phyloP scores from a whole-genome alignment of 1,140 invertebrate genomes.

The Drosophila arawakana region DNA sequence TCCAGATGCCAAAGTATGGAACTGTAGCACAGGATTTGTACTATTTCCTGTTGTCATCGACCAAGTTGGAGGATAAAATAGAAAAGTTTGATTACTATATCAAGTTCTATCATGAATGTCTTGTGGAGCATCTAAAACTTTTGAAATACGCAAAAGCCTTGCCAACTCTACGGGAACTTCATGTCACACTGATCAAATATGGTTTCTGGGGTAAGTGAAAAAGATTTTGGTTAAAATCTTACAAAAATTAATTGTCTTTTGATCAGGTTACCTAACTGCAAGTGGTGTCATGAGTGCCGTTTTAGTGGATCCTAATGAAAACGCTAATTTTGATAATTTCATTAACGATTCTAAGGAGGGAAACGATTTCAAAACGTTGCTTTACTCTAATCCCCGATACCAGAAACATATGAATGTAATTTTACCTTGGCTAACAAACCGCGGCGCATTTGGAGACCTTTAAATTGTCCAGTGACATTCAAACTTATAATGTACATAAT shows the following conservation, averaged over 20 bases:
- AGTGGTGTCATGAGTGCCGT: conserved; percentile 72
- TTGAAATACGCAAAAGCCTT: conserved; percentile 62
- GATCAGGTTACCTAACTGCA: conserved; percentile 52
- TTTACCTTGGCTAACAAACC: conserved; percentile 70
- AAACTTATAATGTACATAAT: not conserved
- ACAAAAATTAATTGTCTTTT: not conserved
- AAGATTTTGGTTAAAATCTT: not conserved
- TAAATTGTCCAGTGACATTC: conserved; percentile 1
- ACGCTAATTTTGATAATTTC: conserved; percentile 68
- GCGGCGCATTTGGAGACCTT: conserved; percentile 35
- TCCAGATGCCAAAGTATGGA: conserved; percentile 67
- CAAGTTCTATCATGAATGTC: conserved; percentile 67
- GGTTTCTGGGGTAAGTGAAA: conserved; percentile 58
- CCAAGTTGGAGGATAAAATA: conserved; percentile 68
- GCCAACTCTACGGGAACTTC: conserved; percentile 60
- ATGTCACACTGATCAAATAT: conserved; percentile 49
- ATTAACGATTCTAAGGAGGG: conserved; percentile 51
- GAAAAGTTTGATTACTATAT: conserved; percentile 73
- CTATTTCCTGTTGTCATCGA: conserved; percentile 69
- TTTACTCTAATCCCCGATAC: conserved; percentile 67
- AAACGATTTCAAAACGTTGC: conserved; percentile 58
- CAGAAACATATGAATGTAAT: conserved; percentile 60
- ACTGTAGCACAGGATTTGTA: conserved; percentile 61
- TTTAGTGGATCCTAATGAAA: conserved; percentile 66
- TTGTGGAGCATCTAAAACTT: conserved; percentile 60